Evolutionary conservation across 2,797 vertebrate genomes (phyloP), one percentile per base, ranked within the genome.

Genomic region (Aplochiton taeniatus): DNA sequence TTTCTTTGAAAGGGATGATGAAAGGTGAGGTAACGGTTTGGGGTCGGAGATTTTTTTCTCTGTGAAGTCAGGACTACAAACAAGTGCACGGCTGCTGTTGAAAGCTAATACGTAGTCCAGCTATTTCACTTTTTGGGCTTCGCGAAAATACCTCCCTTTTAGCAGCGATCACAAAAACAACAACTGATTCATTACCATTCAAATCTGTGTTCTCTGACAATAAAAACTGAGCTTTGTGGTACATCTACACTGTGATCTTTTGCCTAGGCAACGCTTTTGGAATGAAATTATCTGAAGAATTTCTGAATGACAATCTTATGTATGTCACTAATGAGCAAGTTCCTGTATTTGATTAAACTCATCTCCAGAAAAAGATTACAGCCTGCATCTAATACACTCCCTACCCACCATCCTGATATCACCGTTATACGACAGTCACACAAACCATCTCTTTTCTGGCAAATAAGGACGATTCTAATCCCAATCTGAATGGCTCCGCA

Each of bases 401-500:
- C n/a, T n/a, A n/a, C n/a, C 9, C 46, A 48, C 46, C 9, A 10
- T 11, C 46, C 9, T 48, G 46, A 14, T 10, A 3, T 19, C 53
- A 31, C 6, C 65, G 66, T 70, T 44, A 58, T 18, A 43, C 10
- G 49, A 58, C 47, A 63, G 9, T 48, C 46, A 48, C 17, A 61
- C 61, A 61, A 74, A 73, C 43, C 9, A 48, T 58, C 47, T 53
- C 71, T 68, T 65, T 74, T 63, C 48, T 61, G 59, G 19, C 71
- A 72, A 79, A 76, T 60, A 71, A 63, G 69, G 66, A 62, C 56
- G 41, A 56, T 51, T 69, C 68, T 44, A 65, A 11, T 61, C 69
- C 70, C 62, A 43, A 63, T 75, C 20, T 1, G 18, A 64, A 73
- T 80, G 78, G 73, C 73, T 80, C 61, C 42, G 8, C 68, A 61